Evolutionary conservation across 1,140 invertebrate species (phyloP).

Genomic region (Hyles euphorbiae): DNA sequence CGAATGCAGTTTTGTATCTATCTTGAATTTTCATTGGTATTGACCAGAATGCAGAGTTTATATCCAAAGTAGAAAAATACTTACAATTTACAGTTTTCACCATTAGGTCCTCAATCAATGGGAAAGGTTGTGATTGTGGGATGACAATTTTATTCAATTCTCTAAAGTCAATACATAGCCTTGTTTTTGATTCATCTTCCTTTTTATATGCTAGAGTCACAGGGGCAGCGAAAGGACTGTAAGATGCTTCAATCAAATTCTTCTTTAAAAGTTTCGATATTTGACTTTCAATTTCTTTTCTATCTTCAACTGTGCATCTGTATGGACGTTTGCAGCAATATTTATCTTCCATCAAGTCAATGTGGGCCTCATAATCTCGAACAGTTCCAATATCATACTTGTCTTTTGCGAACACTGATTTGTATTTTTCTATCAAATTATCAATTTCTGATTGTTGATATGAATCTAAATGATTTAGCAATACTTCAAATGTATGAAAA

Average conservation of each 20-base stretch:
- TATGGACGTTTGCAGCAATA: conserved; percentile 16
- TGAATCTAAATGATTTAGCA: conserved; percentile 2
- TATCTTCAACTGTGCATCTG: conserved; percentile 16
- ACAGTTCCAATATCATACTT: conserved; percentile 13
- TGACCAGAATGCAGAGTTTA: conserved; percentile 18
- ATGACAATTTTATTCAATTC: no score
- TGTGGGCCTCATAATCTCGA: conserved; percentile 8
- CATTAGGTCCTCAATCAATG: no score
- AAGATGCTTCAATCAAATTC: conserved; percentile 12
- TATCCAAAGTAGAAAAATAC: conserved; percentile 16
- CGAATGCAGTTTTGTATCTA: conserved; percentile 6
- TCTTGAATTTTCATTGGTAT: conserved; percentile 13
- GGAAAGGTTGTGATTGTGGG: no score
- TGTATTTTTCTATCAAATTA: conserved; percentile 10
- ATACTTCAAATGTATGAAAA: conserved; percentile 3
- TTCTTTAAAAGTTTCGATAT: conserved; percentile 8
- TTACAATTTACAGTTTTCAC: conserved; percentile 8
- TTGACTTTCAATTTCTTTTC: conserved; percentile 17
- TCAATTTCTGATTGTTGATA: conserved; percentile 10
- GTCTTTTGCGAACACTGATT: conserved; percentile 10
- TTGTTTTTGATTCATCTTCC: conserved; percentile 16
- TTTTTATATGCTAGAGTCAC: conserved; percentile 14
- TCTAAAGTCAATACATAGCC: conserved; percentile 10
- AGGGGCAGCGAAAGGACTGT: conserved; percentile 5
- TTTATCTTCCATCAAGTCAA: conserved; percentile 12